phyloP scores from a whole-genome alignment of 2,888 invertebrate species.

The Cenopis cana region DNA sequence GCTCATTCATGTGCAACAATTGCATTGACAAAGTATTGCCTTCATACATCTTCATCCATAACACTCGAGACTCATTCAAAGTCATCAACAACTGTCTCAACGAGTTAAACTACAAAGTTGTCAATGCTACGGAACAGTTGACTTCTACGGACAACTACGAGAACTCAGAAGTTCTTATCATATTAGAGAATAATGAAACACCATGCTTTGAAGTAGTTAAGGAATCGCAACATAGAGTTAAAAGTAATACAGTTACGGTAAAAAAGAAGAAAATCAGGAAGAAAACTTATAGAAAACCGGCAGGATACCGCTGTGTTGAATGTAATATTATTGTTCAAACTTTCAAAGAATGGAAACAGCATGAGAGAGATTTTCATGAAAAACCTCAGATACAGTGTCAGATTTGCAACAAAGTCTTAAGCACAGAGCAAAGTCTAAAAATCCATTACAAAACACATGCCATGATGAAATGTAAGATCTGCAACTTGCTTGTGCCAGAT shows the following conservation, averaged over 20 bases:
- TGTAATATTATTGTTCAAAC: slow-evolving; percentile 41
- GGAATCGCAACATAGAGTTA: slow-evolving; percentile 5
- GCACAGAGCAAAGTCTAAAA: slow-evolving; percentile 60
- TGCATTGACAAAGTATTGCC: slow-evolving; percentile 63
- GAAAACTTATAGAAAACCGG: slow-evolving; percentile 33
- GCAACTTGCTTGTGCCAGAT: slow-evolving; percentile 54
- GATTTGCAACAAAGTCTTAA: slow-evolving; percentile 58
- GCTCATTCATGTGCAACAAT: slow-evolving; percentile 55
- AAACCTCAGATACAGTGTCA: slow-evolving; percentile 57
- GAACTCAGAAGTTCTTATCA: slow-evolving; percentile 61
- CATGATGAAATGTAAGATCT: slow-evolving; percentile 59
- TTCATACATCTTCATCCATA: slow-evolving; percentile 62
- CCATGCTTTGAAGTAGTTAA: slow-evolving; percentile 14
- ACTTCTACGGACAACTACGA: slow-evolving; percentile 47
- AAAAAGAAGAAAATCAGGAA: slow-evolving; percentile 31
- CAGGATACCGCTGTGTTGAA: slow-evolving; percentile 39
- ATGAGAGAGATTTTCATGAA: slow-evolving; percentile 52
- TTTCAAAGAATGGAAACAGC: slow-evolving; percentile 46
- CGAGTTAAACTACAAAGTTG: slow-evolving; percentile 60
- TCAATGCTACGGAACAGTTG: slow-evolving; percentile 56
- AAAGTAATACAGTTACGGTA: slow-evolving; percentile 30
- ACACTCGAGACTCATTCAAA: slow-evolving; percentile 58
- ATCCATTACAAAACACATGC: slow-evolving; percentile 60
- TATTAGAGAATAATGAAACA: slow-evolving; percentile 58
- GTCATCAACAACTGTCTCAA: slow-evolving; percentile 57